phyloP scores from a whole-genome alignment of 2,888 invertebrate genomes.

The Luperina nickerlii region DNA sequence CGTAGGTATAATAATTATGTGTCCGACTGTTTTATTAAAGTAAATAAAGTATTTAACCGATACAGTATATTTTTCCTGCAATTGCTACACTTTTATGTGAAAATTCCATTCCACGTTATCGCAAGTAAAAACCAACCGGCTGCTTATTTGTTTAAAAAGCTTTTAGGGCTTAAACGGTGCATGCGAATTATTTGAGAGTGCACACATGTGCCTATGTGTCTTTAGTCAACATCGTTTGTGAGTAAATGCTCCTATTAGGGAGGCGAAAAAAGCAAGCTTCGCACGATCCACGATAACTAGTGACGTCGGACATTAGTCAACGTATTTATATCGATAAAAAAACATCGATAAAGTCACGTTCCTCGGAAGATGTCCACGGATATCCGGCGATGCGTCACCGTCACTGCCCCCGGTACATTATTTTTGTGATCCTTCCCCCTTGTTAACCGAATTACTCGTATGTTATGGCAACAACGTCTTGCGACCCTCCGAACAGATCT shows the following conservation, averaged over 20 bases:
- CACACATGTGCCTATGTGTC: conserved; percentile 47
- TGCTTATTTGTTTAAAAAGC: conserved; percentile 62
- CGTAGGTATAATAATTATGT: background rate
- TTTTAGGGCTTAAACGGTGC: conserved; percentile 59
- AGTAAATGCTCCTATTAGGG: conserved; percentile 37
- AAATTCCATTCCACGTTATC: conserved; percentile 44
- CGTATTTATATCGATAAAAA: conserved; percentile 75
- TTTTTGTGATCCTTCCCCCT: conserved; percentile 73
- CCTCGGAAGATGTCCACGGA: conserved; percentile 73
- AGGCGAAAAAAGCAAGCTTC: conserved; percentile 32
- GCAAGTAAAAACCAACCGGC: conserved; percentile 39
- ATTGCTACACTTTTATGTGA: conserved; percentile 30
- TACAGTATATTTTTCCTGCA: conserved; percentile 2
- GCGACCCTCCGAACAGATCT: conserved; percentile 83
- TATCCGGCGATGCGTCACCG: conserved; percentile 86
- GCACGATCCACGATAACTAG: conserved; percentile 33
- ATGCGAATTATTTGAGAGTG: conserved; percentile 59
- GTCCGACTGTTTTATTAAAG: background rate
- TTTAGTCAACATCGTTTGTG: conserved; percentile 47
- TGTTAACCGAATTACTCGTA: conserved; percentile 81
- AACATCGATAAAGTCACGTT: conserved; percentile 85
- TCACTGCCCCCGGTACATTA: conserved; percentile 67
- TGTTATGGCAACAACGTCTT: conserved; percentile 83
- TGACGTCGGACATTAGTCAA: conserved; percentile 56
- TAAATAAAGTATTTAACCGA: conserved; percentile 9